These are phyloP conservation scores for Meloe dianella DNA, from an alignment of 2,888 invertebrate genomes.

Conservation along the genomic window DNA sequence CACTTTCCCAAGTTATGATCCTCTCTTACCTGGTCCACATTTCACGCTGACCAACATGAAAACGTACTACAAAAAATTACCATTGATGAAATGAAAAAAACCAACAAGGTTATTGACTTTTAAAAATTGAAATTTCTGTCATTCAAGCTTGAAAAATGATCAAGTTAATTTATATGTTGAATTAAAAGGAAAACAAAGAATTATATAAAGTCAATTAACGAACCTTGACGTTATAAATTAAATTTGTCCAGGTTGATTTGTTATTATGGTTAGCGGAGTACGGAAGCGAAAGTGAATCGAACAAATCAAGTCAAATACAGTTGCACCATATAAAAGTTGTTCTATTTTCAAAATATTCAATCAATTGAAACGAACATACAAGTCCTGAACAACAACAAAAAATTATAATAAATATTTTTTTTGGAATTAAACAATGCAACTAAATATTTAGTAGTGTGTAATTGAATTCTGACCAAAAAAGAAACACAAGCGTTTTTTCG, in stretches of 20 bases:
- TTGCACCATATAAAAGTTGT: background rate
- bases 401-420: conserved; percentile 18
- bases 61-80: background rate
- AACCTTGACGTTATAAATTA: conserved; percentile 15
- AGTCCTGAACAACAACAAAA: conserved; percentile 12
- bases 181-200: conserved; percentile 7
- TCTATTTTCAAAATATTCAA: conserved; percentile 9
- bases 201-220: conserved; percentile 15
- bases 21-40: background rate
- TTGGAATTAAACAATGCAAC: conserved; percentile 32
- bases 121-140: background rate
- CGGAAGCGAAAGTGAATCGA: conserved; percentile 15
- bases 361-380: background rate
- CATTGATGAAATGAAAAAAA: background rate
- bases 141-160: background rate
- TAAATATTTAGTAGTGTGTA: conserved; percentile 50
- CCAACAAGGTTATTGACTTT: background rate
- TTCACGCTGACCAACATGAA: conserved; percentile 3
- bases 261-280: conserved; percentile 14
- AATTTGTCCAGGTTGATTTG: conserved; percentile 18
- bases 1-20: conserved; percentile 21
- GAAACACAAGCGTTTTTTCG: conserved; percentile 42
- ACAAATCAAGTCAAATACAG: conserved; percentile 13
- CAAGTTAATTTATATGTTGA: conserved; percentile 6
- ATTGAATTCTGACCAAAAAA: conserved; percentile 52